Conservation (phyloP, 2,797 vertebrate genomes). For the Nyctibius grandis region DNA sequence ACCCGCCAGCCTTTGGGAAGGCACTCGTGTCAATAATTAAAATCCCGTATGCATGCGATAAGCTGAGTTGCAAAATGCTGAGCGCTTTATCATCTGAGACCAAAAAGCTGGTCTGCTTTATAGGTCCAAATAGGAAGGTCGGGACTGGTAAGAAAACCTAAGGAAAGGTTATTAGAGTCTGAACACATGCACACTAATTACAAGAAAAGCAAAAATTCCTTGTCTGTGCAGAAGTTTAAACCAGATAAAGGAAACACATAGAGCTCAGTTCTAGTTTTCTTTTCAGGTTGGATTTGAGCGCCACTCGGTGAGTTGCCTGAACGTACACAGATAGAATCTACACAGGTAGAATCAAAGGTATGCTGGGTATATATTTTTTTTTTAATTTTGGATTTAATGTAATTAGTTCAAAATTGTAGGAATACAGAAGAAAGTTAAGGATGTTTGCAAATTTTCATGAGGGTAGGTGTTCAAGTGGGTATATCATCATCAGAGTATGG, state of each 20-base stretch:
- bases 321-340: neutral
- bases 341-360: neutral
- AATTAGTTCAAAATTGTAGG: neutral
- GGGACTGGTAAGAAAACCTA: neutral
- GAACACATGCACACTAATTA: neutral
- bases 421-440: neutral
- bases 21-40: slow-evolving; percentile 6
- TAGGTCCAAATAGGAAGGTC: neutral
- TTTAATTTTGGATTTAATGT: neutral
- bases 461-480: neutral
- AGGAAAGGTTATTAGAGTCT: neutral
- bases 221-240: neutral
- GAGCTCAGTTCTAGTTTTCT: neutral
- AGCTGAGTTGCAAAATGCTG: neutral
- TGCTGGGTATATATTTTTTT: too few relatives aligned
- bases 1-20: neutral
- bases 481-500: accelerated
- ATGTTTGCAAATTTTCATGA: neutral
- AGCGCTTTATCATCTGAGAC: neutral
- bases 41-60: neutral
- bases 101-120: neutral
- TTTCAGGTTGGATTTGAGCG: neutral
- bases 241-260: neutral
- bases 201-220: neutral
- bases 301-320: neutral